Base-by-base conservation (phyloP, 2,888 invertebrate species). In the Altica lythri region DNA sequence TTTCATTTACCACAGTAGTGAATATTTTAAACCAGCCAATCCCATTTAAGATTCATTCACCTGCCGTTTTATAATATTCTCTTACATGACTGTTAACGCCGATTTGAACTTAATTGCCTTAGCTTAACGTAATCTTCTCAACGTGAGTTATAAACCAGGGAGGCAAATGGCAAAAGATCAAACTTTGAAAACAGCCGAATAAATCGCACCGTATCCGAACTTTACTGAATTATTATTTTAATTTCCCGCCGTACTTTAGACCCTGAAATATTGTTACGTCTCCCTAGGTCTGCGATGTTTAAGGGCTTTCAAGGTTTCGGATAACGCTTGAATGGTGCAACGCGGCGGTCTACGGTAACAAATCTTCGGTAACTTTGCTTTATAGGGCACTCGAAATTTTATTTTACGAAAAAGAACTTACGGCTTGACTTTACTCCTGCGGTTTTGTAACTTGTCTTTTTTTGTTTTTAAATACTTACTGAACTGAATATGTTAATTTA, bases 211-310 rank as follows among this genome's bases (percentile, higher is more conserved):
- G 9, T 13, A 34, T 34, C 34, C 45, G 45, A 45, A 45, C 45
- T 45, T 34, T 30, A 2, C 22, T 34, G 22, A 34, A 19, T 45
- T 34, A 45, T 45, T 19, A 45, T 45, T 45, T 45, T 45, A 45
- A 45, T 45, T 45, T 34, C 17, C 16, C 34, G 34, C 17, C 34
- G 34, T 34, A 22, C 19, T 34, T 45, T 13, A 44, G 30, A 44
- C 18, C 6, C 45, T 45, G 19, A 34, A 45, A 45, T 45, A 45
- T 18, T 34, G 22, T 45, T 45, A 45, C 22, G 45, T 45, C 45
- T 45, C 22, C 22, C 22, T 27, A 19, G 45, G n/a, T 34, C 22
- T 22, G 8, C 40, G 25, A 40, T 45, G 22, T 45, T 22, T 34
- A 34, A 34, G 22, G 2, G 18, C 30, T 29, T 44, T 14, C 14